Percentiles rank a stretch among this genome's conserved stretches.
Conservation (phyloP, 2,113 vertebrate species). For the Urocynchramus pylzowi region DNA sequence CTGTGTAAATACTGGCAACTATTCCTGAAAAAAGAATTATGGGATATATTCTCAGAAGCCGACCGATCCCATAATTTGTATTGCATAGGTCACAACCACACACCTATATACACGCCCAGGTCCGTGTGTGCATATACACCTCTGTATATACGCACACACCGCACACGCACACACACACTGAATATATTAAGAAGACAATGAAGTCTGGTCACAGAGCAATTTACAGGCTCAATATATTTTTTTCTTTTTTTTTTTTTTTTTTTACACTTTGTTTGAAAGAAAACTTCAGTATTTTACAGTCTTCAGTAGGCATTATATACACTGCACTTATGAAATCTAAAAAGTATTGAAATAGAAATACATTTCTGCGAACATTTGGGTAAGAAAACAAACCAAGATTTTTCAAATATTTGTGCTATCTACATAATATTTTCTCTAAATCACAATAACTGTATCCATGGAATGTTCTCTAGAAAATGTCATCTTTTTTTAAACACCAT, state of each 20-base stretch:
- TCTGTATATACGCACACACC: constrained; percentile 49
- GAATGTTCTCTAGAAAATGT: constrained; percentile 74
- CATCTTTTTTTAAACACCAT: constrained; percentile 66
- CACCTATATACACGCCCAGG: constrained; percentile 63
- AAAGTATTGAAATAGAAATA: constrained; percentile 78
- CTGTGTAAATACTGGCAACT: constrained; percentile 85
- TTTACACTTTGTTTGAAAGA: constrained; percentile 80
- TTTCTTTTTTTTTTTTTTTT: neutral
- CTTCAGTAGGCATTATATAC: constrained; percentile 81
- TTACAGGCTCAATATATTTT: constrained; percentile 81
- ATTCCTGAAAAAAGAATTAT: constrained; percentile 83
- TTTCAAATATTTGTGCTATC: constrained; percentile 78
- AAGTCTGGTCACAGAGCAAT: constrained; percentile 81
- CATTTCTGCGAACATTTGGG: constrained; percentile 78
- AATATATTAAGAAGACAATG: constrained; percentile 82
- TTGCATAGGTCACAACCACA: constrained; percentile 92
- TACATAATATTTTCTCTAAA: constrained; percentile 77
- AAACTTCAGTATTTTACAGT: constrained; percentile 82
- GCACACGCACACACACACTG: constrained; percentile 67
- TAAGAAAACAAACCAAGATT: constrained; percentile 77
- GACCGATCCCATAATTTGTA: constrained; percentile 75
- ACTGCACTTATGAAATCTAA: constrained; percentile 82
- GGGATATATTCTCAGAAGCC: constrained; percentile 75
- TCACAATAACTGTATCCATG: constrained; percentile 76
- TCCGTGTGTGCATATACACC: neutral